Conservation (phyloP, 2,888 invertebrate genomes). For the Labia minor region DNA sequence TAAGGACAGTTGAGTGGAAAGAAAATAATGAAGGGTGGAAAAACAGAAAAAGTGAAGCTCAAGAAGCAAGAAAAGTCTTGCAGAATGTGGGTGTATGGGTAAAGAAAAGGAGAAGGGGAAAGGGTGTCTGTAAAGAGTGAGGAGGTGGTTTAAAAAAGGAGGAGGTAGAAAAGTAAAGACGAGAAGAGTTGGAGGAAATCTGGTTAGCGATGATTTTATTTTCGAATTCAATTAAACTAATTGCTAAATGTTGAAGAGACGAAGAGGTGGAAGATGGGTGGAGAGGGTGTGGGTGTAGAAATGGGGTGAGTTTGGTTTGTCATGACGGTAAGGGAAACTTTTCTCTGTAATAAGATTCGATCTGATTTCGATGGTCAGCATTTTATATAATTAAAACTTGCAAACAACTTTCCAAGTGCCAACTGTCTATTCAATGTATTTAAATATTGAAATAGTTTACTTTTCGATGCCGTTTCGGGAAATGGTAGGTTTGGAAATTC, state of each 20-base stretch:
- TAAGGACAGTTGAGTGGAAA: background rate
- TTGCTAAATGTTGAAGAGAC: background rate
- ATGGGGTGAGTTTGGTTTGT: too few species aligned
- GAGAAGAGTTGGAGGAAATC: background rate
- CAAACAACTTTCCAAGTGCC: background rate
- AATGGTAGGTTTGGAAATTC: too few species aligned
- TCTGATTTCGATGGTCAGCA: background rate
- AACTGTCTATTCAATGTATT: too few species aligned
- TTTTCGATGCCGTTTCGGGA: too few species aligned
- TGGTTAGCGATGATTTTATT: slow-evolving; percentile 5
- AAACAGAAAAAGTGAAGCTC: background rate
- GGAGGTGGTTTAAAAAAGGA: too few species aligned
- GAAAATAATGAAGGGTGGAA: background rate
- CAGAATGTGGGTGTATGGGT: too few species aligned
- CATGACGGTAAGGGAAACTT: background rate
- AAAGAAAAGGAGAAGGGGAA: too few species aligned
- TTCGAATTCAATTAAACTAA: slow-evolving; percentile 13
- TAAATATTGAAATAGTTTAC: too few species aligned
- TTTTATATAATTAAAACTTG: background rate
- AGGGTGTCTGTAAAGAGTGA: too few species aligned
- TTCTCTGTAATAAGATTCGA: slow-evolving; percentile 8
- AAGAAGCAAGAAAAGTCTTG: too few species aligned
- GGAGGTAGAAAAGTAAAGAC: background rate
- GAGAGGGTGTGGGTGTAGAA: too few species aligned
- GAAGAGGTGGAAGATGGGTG: background rate